These are phyloP conservation scores for Acrocephalus kingi DNA, from an alignment of 2,113 vertebrate genomes.

Conservation along the genomic window DNA sequence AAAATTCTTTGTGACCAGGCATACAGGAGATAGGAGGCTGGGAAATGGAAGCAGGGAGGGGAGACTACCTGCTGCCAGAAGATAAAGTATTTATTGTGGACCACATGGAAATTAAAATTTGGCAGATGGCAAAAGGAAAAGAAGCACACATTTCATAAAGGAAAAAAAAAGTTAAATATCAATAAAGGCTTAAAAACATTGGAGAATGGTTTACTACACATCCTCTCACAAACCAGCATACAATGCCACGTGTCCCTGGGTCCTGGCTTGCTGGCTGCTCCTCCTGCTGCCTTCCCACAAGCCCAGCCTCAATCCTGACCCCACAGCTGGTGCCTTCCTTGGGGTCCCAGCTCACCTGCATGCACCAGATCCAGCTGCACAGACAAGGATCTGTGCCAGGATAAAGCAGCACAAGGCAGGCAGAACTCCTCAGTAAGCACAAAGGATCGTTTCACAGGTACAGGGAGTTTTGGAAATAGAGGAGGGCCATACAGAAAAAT, in stretches of 20 bases:
- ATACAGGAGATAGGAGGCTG: neutral
- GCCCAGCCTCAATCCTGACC: neutral
- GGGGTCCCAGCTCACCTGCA: neutral
- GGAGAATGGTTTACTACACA: neutral
- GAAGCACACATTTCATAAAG: neutral
- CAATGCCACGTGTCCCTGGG: neutral
- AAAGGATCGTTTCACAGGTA: fast-evolving
- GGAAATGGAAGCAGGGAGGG: neutral
- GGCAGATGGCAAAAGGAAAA: neutral
- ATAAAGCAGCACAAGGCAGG: neutral
- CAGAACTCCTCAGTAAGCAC: neutral
- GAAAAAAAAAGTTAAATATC: neutral
- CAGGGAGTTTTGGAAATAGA: neutral
- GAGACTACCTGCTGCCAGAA: neutral
- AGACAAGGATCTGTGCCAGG: neutral
- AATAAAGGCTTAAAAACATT: neutral
- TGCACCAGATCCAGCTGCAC: neutral
- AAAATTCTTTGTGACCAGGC: neutral
- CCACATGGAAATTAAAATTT: neutral
- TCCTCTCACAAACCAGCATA: neutral
- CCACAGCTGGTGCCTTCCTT: neutral
- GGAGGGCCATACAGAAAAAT: fast-evolving
- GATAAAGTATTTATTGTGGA: neutral
- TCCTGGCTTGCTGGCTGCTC: neutral
- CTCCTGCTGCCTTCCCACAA: neutral